Evolutionary conservation across 2,888 invertebrate species (phyloP).

Genomic region (Aradus depressus): DNA sequence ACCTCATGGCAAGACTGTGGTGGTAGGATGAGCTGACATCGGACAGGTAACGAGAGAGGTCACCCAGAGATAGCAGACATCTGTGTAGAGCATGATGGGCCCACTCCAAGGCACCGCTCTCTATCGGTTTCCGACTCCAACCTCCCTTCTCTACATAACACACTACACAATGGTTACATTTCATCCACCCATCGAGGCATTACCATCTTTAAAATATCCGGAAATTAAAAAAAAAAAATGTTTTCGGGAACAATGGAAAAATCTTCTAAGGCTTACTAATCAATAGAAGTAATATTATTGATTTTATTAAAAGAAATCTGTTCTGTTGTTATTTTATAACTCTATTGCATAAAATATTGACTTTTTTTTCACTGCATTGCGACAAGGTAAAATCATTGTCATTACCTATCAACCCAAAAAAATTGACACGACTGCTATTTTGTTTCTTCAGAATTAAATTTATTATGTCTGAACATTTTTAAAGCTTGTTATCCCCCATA

Average conservation of each 20-base stretch:
- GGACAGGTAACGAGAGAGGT: slow-evolving; percentile 74
- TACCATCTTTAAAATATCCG: background rate
- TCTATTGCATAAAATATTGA: too few relatives aligned
- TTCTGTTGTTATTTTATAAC: too few relatives aligned
- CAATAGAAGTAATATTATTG: background rate
- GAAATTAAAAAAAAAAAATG: background rate
- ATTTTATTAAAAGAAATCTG: too few relatives aligned
- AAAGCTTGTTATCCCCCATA: too few relatives aligned
- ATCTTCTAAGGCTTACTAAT: background rate
- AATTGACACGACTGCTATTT: too few relatives aligned
- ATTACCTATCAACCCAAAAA: too few relatives aligned
- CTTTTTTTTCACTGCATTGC: too few relatives aligned
- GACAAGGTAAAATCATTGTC: too few relatives aligned
- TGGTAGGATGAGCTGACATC: slow-evolving; percentile 61
- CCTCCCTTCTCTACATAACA: slow-evolving; percentile 33
- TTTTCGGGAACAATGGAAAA: background rate
- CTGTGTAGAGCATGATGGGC: slow-evolving; percentile 66
- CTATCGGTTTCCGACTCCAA: slow-evolving; percentile 31
- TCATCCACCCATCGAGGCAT: background rate
- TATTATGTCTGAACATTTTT: too few relatives aligned
- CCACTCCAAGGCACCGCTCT: slow-evolving; percentile 42
- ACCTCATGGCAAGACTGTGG: slow-evolving; percentile 60
- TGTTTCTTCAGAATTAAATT: too few relatives aligned
- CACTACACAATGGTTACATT: background rate
- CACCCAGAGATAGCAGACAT: slow-evolving; percentile 80